phyloP scores from a whole-genome alignment of 2,113 vertebrate species.

The Penelope pileata region DNA sequence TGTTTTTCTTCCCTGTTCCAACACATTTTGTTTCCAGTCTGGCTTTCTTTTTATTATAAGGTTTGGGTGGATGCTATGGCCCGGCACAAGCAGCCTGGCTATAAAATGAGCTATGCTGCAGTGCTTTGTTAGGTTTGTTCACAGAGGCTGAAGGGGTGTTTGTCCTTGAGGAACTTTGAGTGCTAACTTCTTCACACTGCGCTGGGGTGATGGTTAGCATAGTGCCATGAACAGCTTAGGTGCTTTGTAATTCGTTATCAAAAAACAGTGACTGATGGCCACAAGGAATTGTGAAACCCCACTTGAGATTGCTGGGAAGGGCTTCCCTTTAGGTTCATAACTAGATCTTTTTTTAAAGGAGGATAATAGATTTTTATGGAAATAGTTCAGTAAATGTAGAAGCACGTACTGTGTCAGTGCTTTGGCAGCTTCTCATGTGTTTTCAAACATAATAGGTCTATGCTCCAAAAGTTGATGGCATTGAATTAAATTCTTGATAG shows the following conservation, averaged over 20 bases:
- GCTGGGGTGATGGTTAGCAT: not conserved
- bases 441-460: not conserved
- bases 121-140: not conserved
- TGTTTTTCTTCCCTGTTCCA: not conserved
- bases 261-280: not conserved
- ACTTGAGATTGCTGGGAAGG: not conserved
- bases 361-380: not conserved
- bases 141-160: not conserved
- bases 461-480: not conserved
- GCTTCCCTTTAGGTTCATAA: not conserved
- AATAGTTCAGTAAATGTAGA: not conserved
- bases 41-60: not conserved
- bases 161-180: not conserved
- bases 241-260: not conserved
- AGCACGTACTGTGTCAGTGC: not conserved
- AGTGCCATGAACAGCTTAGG: not conserved
- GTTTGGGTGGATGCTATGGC: not conserved
- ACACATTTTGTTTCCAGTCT: not conserved
- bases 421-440: not conserved
- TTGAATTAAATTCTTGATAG: not conserved
- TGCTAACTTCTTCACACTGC: not conserved
- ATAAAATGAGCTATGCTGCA: not conserved
- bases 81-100: not conserved
- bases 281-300: not conserved
- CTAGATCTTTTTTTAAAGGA: not conserved